Conservation (phyloP, 2,888 invertebrate species). For the Linnaemya vulpina region DNA sequence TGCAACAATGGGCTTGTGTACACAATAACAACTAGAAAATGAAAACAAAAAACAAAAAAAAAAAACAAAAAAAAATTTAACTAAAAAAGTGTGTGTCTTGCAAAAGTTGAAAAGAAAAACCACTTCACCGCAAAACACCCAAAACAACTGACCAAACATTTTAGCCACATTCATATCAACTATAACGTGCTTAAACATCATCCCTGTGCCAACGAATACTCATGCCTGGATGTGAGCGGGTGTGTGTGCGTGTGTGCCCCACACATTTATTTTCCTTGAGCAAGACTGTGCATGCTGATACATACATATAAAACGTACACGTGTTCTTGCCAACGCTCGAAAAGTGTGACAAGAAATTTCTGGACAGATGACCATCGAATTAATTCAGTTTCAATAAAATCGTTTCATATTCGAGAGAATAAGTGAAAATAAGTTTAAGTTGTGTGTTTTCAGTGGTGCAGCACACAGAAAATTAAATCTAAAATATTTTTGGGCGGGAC, state of each 20-base stretch:
- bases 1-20: not conserved
- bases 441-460: no score
- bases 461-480: no score
- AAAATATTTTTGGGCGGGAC: no score
- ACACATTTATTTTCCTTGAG: not conserved
- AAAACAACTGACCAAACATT: constrained; percentile 37
- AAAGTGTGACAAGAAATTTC: constrained; percentile 13
- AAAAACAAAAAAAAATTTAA: not conserved
- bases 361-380: not conserved
- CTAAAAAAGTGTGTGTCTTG: constrained; percentile 17
- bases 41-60: not conserved
- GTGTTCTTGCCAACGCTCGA: not conserved
- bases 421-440: no score
- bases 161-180: not conserved
- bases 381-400: not conserved
- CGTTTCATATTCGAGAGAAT: not conserved
- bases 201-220: not conserved
- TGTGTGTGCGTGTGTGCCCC: not conserved
- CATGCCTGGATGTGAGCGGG: not conserved
- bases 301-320: not conserved
- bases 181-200: not conserved
- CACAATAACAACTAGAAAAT: not conserved
- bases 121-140: constrained; percentile 41
- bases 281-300: not conserved
- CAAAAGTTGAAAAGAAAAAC: constrained; percentile 35